These are phyloP conservation scores for Leucophenga varia DNA, from an alignment of 1,140 invertebrate species.

Conservation along the genomic window DNA sequence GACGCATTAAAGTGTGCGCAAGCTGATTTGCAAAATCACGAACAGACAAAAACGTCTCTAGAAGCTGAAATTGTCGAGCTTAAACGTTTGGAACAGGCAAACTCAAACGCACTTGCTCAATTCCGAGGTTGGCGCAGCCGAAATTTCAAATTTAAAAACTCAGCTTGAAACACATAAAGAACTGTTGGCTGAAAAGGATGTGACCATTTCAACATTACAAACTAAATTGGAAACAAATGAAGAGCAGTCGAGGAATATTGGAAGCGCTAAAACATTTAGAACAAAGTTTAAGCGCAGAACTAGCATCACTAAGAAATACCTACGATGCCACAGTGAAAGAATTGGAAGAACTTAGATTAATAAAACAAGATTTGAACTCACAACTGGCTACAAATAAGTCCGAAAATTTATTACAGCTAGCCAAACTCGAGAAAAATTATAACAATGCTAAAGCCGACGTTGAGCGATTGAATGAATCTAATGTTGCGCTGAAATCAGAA, in stretches of 20 bases:
- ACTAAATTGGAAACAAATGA: not conserved
- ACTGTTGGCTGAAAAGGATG: slow-evolving; percentile 1
- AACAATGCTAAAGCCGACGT: slow-evolving; percentile 29
- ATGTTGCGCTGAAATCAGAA: slow-evolving; percentile 34
- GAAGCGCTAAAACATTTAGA: no score
- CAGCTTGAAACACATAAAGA: not conserved
- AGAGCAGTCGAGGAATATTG: no score
- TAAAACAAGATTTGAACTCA: no score
- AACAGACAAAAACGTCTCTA: slow-evolving; percentile 16
- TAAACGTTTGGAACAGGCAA: slow-evolving; percentile 9
- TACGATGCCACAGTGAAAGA: no score
- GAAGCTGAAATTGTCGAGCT: slow-evolving; percentile 9
- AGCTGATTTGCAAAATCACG: slow-evolving; percentile 21
- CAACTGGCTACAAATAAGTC: no score
- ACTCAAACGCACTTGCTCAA: not conserved
- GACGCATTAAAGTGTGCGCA: slow-evolving; percentile 28
- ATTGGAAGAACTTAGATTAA: not conserved
- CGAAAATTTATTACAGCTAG: no score
- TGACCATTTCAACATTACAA: not conserved
- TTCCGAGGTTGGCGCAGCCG: not conserved
- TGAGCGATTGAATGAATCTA: slow-evolving; percentile 39
- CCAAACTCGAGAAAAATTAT: slow-evolving; percentile 2
- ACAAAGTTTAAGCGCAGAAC: no score
- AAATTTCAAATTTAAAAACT: not conserved
- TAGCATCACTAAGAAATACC: no score